Evolutionary conservation across 2,888 invertebrate genomes (phyloP).

Genomic region (Melanargia galathea): DNA sequence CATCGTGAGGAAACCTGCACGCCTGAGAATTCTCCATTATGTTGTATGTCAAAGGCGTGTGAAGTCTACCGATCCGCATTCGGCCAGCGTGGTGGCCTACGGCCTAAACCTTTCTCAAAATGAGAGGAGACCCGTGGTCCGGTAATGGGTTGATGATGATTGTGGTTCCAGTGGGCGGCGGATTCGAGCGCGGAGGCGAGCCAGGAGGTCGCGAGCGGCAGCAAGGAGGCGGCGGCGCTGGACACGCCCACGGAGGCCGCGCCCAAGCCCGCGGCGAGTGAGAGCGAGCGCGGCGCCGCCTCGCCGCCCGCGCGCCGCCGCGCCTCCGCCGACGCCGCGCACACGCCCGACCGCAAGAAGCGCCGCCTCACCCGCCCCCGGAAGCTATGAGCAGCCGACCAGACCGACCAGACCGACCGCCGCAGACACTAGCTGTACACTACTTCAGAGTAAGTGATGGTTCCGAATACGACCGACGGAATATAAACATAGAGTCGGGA

Average conservation of each 20-base stretch:
- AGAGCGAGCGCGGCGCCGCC: slow-evolving; percentile 44
- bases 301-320: slow-evolving; percentile 67
- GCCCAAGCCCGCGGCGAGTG: slow-evolving; percentile 47
- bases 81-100: too few species aligned
- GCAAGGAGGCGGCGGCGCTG: slow-evolving; percentile 44
- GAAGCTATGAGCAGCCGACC: slow-evolving; percentile 62
- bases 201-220: slow-evolving; percentile 47
- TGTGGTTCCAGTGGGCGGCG: slow-evolving; percentile 60
- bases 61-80: too few species aligned
- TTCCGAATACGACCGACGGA: too few species aligned
- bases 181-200: slow-evolving; percentile 55
- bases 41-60: too few species aligned
- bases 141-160: too few species aligned
- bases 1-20: too few species aligned
- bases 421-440: too few species aligned
- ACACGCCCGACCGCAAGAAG: slow-evolving; percentile 75
- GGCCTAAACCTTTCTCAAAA: too few species aligned
- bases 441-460: too few species aligned
- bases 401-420: background rate
- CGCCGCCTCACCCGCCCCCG: slow-evolving; percentile 75
- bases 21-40: too few species aligned
- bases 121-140: too few species aligned
- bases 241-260: slow-evolving; percentile 40
- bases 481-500: too few species aligned
- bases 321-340: slow-evolving; percentile 61